Conservation (phyloP, 2,797 vertebrate species). For the Myotis findleyi region DNA sequence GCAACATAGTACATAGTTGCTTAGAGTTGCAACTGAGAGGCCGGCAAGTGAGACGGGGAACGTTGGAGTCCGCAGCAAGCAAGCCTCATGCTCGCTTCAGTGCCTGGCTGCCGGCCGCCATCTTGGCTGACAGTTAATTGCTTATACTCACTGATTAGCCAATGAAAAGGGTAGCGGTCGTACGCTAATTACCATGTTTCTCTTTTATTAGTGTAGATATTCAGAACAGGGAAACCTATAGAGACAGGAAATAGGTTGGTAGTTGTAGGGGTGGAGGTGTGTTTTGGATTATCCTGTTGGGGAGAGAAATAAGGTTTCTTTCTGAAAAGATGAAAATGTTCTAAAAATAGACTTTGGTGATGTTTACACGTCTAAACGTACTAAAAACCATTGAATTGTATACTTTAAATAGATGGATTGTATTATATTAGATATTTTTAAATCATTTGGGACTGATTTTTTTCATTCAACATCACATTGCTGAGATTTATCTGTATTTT, state of each 20-base stretch:
- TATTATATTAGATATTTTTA: not conserved
- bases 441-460: constrained; percentile 26
- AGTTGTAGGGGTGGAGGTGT: not conserved
- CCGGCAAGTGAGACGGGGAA: too few relatives aligned
- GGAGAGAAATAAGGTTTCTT: not conserved
- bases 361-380: not conserved
- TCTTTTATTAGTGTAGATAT: not conserved
- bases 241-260: not conserved
- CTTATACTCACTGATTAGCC: too few relatives aligned
- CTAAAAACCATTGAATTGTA: not conserved
- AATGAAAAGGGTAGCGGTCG: too few relatives aligned
- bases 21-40: too few relatives aligned
- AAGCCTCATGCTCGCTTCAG: too few relatives aligned
- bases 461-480: not conserved
- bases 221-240: not conserved
- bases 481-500: constrained; percentile 15
- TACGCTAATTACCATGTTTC: too few relatives aligned
- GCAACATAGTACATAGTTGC: too few relatives aligned
- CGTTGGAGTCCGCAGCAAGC: too few relatives aligned
- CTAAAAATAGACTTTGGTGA: constrained; percentile 16
- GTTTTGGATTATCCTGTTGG: not conserved
- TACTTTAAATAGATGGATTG: constrained; percentile 16
- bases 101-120: too few relatives aligned
- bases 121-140: too few relatives aligned
- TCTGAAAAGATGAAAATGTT: not conserved